These are phyloP conservation scores for Aegotheles bennettii DNA, from an alignment of 2,113 vertebrate species.

Conservation along the genomic window DNA sequence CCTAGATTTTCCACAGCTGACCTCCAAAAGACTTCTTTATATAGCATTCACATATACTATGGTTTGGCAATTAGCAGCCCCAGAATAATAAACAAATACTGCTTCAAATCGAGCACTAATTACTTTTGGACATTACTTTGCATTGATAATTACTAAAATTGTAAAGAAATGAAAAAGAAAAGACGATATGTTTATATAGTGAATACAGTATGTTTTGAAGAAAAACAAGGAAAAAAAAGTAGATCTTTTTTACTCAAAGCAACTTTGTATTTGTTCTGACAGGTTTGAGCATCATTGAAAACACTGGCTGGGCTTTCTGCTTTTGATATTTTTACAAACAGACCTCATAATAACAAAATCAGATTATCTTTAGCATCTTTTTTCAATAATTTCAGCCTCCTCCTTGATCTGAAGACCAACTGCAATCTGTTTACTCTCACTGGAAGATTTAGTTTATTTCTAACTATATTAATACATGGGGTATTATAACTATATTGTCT, in stretches of 20 bases:
- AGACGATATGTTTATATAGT: background rate
- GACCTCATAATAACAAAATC: background rate
- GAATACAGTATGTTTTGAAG: background rate
- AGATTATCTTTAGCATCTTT: background rate
- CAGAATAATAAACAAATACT: background rate
- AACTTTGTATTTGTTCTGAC: background rate
- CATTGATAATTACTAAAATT: background rate
- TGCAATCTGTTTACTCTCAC: background rate
- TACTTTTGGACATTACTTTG: background rate
- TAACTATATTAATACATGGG: background rate
- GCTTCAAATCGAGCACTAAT: background rate
- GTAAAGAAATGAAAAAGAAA: background rate
- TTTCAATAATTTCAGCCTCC: background rate
- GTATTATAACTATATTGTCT: background rate
- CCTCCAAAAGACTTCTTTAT: background rate
- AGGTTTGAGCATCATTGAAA: background rate
- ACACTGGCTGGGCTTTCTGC: background rate
- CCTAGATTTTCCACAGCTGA: background rate
- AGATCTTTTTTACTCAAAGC: background rate
- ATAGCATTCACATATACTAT: background rate
- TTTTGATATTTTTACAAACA: background rate
- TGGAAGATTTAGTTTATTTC: background rate
- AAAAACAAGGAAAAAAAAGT: background rate
- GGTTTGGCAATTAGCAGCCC: background rate
- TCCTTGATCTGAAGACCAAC: background rate